Evolutionary conservation across 2,888 invertebrate species (phyloP).

Genomic region (Diplazon laetatorius): DNA sequence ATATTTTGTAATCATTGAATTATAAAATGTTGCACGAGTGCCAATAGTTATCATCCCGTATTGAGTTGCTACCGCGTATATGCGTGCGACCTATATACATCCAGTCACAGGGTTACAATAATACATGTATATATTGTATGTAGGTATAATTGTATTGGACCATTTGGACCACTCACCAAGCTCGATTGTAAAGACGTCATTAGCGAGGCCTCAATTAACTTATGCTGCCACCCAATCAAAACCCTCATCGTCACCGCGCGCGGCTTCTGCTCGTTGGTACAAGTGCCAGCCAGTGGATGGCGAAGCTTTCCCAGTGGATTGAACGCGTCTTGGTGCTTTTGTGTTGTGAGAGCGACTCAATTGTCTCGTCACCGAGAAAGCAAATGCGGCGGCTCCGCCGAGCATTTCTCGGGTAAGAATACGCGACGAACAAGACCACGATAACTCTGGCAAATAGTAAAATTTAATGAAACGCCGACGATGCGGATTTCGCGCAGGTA

Average conservation of each 20-base stretch:
- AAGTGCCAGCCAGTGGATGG: slow-evolving; percentile 48
- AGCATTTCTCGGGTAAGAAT: slow-evolving; percentile 42
- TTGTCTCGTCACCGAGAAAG: slow-evolving; percentile 60
- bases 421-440: slow-evolving; percentile 37
- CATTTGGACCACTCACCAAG: slow-evolving; percentile 28
- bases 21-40: too few species aligned
- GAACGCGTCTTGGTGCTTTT: slow-evolving; percentile 47
- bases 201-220: slow-evolving; percentile 62
- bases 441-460: slow-evolving; percentile 40
- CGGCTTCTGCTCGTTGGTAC: slow-evolving; percentile 47
- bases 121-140: too few species aligned
- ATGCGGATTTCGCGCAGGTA: slow-evolving; percentile 50
- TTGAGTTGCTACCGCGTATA: background rate
- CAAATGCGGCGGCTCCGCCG: slow-evolving; percentile 41
- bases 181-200: slow-evolving; percentile 54
- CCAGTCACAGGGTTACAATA: slow-evolving; percentile 25
- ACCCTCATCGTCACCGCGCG: slow-evolving; percentile 24
- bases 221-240: slow-evolving; percentile 41
- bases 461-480: slow-evolving; percentile 43
- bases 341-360: slow-evolving; percentile 58
- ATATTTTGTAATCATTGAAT: too few species aligned
- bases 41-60: too few species aligned
- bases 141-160: slow-evolving; percentile 1
- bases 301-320: slow-evolving; percentile 34
- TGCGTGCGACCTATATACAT: slow-evolving; percentile 3